Base-by-base conservation (phyloP, 2,797 vertebrate species). In the Pseudochaenichthys georgianus region DNA sequence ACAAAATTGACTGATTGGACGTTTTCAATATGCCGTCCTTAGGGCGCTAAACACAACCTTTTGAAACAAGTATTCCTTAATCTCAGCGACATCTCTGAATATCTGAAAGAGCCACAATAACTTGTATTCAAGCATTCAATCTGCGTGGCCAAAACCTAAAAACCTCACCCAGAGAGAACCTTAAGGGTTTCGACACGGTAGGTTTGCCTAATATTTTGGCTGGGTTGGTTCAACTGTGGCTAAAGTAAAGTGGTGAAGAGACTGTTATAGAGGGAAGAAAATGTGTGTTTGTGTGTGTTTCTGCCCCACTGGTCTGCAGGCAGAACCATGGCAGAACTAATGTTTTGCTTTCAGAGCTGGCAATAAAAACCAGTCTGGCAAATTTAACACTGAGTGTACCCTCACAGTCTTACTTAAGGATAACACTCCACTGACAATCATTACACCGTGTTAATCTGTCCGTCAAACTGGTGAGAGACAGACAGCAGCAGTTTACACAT, bases 391-490 rank as follows among this genome's bases (percentile, higher is more conserved):
- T 63, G 46, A 79, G 69, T 77, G 50, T 52, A 64, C 62, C 58
- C 45, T 78, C n/a, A 73, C 54, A 45, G 13, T 46, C 51, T 53
- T 50, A 42, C 54, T 51, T 7, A 57, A 71, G 43, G 41, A 58
- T 47, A 84, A 86, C 81, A 83, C 34, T 23, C 9, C 59, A 72
- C 73, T 76, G 83, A 75, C 82, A 93, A 92, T 92, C 87, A 92
- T 92, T 92, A 81, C 87, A 85, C 23, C 45, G 31, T 73, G 86
- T 90, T 75, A 92, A 87, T 83, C 50, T 16, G 63, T 54, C 64
- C 52, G 41, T 51, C 38, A 65, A 5, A 70, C n/a, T 65, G 31
- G n/a, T 19, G 48, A 75, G 54, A 83, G n/a, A 73, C 48, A 48
- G 19, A 70, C 41, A 45, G 21, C 42, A 68, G 64, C 64, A 38